These are phyloP conservation scores for Pantherophis vulpinus DNA, from an alignment of 2,797 vertebrate genomes.

Conservation along the genomic window DNA sequence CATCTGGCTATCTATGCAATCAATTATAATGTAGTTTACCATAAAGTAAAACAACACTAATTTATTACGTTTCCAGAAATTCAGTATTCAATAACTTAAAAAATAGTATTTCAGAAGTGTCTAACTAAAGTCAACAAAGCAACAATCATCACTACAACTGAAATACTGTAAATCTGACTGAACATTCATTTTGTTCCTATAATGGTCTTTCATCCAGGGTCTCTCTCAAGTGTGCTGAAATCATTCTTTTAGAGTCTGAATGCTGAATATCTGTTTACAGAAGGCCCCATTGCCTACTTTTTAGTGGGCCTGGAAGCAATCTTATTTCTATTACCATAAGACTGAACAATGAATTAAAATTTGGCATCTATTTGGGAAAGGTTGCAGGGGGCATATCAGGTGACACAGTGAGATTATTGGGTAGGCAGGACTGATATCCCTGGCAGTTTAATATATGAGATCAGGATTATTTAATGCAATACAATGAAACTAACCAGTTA, in stretches of 20 bases:
- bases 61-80: background rate
- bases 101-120: background rate
- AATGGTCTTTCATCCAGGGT: background rate
- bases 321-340: background rate
- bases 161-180: background rate
- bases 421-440: background rate
- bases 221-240: background rate
- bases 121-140: background rate
- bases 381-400: background rate
- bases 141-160: background rate
- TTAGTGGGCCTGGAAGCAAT: background rate
- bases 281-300: background rate
- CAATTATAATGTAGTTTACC: background rate
- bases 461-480: background rate
- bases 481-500: background rate
- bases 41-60: background rate
- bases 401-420: background rate
- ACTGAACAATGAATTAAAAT: background rate
- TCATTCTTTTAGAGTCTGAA: background rate
- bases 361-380: background rate
- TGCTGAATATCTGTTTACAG: background rate
- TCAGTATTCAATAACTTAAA: background rate
- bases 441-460: background rate
- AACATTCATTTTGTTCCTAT: background rate
- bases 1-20: background rate